Conservation (phyloP, 2,797 vertebrate genomes). For the Ptychobarbus kaznakovi region DNA sequence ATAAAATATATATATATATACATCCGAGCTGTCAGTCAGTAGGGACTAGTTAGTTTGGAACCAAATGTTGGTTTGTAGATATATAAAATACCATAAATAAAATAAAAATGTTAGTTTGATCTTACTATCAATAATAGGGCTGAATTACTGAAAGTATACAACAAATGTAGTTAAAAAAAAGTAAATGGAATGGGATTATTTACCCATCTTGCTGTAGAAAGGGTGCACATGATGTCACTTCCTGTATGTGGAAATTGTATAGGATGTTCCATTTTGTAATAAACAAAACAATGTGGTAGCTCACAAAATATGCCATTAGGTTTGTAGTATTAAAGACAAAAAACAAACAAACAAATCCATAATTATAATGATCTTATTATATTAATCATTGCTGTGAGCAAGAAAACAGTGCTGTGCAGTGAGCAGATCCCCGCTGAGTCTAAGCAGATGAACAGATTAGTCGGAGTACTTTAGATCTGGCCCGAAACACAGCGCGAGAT, state of each 20-base stretch:
- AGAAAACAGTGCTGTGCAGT: neutral
- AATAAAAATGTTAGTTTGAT: neutral
- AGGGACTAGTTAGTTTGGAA: neutral
- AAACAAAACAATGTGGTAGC: neutral
- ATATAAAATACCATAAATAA: neutral
- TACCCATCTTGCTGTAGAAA: neutral
- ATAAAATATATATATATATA: too few species aligned
- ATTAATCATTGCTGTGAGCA: neutral
- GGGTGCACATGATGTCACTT: neutral
- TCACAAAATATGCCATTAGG: neutral
- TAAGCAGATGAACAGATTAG: slow-evolving; percentile 53
- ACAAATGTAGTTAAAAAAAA: neutral
- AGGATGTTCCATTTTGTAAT: neutral
- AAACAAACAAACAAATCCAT: neutral
- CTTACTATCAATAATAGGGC: too few species aligned
- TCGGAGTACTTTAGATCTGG: slow-evolving; percentile 42
- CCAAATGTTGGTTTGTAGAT: neutral
- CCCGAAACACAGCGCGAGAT: slow-evolving; percentile 17
- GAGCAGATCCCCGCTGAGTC: slow-evolving; percentile 12
- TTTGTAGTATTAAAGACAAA: neutral
- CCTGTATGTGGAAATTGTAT: neutral
- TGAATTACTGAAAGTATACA: neutral
- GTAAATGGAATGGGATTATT: neutral
- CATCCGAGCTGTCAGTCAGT: neutral
- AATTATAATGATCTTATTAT: neutral